phyloP scores from a whole-genome alignment of 1,140 invertebrate species.

The Mylabris phalerata region DNA sequence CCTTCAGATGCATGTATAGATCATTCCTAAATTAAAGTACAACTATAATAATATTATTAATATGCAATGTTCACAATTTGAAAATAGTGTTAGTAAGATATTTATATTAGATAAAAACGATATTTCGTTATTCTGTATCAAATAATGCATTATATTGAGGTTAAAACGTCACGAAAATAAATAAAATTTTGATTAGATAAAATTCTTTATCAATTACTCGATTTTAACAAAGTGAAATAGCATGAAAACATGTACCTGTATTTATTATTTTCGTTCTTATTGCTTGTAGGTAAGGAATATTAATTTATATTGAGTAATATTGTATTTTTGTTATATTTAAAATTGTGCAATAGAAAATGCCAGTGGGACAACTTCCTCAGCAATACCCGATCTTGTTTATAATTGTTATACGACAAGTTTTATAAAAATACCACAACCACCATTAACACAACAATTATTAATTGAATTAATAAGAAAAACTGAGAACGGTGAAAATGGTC shows the following conservation, averaged over 20 bases:
- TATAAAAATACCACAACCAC: constrained; percentile 35
- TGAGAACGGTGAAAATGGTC: constrained; percentile 41
- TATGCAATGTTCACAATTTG: no score
- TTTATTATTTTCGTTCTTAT: neutral
- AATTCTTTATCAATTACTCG: neutral
- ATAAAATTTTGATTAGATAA: constrained; percentile 1
- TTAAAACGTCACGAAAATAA: neutral
- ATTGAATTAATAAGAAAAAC: constrained; percentile 49
- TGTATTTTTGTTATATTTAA: neutral
- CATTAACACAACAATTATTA: constrained; percentile 46
- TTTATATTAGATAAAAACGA: no score
- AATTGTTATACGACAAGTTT: constrained; percentile 47
- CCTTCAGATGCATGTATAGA: no score
- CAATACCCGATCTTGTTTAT: constrained; percentile 45
- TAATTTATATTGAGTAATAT: neutral
- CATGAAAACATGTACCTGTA: neutral
- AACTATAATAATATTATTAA: no score
- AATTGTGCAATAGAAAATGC: constrained; percentile 6
- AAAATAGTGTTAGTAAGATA: no score
- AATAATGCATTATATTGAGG: no score
- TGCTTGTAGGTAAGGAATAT: neutral
- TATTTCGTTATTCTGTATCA: no score
- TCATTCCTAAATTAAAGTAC: no score
- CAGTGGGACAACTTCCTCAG: constrained; percentile 30
- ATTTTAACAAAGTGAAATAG: neutral